Base-by-base conservation (phyloP, 1,140 invertebrate genomes). In the Gonatopus flavifemur region DNA sequence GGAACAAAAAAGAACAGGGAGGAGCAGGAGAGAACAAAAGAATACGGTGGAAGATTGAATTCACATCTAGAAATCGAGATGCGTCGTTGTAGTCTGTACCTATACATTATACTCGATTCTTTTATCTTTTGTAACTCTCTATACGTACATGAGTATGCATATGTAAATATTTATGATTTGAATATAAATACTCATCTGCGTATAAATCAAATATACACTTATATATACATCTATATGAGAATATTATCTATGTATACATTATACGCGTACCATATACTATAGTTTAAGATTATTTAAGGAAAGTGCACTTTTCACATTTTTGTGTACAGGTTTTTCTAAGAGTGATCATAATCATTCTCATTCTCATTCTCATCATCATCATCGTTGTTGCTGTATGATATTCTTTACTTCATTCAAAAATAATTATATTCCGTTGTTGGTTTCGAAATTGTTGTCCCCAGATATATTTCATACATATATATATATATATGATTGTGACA, bases 71-170 rank as follows among this genome's bases (percentile, higher is more conserved):
- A 38, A 7, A 9, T 13, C 32, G 16, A 7, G 5, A 36, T 36
- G 21, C 35, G 20, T 21, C 43, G n/a, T 49, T 46, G 31, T 46
- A 49, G 22, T 38, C 38, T 49, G 49, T 50, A 41, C 46, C 46
- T 52, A 47, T 53, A 57, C 33, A 55, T 55, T 52, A 54, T 55
- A 54, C 53, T 58, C 50, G 57, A 60, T 62, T 53, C 62, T 65
- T 65, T 63, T 60, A 65, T 62, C 62, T 60, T 65, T 65, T 65
- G 56, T 62, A 65, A 65, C 60, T 63, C 63, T 63, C 62, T 65
- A 59, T 55, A 51, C 43, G 46, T 57, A 32, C 37, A 54, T 31
- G 48, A 9, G 36, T 35, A 45, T 49, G 49, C 22, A 44, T 39
- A 50, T 35, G 28, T 45, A 50, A 25, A 53, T 24, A 39, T 32